phyloP scores from a whole-genome alignment of 2,888 invertebrate species.

The Amitus sp. region DNA sequence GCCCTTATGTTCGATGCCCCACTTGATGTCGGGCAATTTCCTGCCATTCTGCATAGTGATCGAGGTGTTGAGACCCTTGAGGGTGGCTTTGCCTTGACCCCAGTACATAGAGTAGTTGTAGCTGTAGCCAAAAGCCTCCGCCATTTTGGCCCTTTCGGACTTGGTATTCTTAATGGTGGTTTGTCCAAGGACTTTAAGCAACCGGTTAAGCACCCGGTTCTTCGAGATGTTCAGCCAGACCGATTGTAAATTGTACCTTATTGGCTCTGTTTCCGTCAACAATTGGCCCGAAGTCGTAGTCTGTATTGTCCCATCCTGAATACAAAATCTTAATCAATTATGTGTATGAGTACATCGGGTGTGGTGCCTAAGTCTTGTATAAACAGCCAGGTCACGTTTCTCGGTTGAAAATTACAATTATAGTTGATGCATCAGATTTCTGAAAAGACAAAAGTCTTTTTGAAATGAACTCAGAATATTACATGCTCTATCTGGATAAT shows the following conservation, averaged over 20 bases:
- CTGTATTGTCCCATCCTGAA: slow-evolving; percentile 50
- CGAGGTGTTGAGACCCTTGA: slow-evolving; percentile 76
- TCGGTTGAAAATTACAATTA: too few relatives aligned
- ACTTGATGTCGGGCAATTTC: slow-evolving; percentile 72
- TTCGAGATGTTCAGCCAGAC: slow-evolving; percentile 72
- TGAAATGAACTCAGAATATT: too few relatives aligned
- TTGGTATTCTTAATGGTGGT: slow-evolving; percentile 67
- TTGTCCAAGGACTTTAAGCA: slow-evolving; percentile 57
- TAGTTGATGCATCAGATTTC: too few relatives aligned
- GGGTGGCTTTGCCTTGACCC: slow-evolving; percentile 81
- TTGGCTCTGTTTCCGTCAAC: slow-evolving; percentile 83
- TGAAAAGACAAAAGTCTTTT: too few relatives aligned
- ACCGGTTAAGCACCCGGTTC: slow-evolving; percentile 66
- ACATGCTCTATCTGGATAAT: too few relatives aligned
- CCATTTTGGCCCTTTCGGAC: slow-evolving; percentile 72
- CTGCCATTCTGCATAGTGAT: slow-evolving; percentile 72
- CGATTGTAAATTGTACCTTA: slow-evolving; percentile 77
- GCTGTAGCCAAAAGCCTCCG: slow-evolving; percentile 78
- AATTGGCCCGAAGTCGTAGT: slow-evolving; percentile 72
- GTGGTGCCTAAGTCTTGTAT: too few relatives aligned
- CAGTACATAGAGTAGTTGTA: slow-evolving; percentile 79
- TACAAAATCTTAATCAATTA: not conserved
- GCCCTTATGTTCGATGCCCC: slow-evolving; percentile 73
- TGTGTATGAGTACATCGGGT: too few relatives aligned
- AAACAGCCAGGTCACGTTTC: too few relatives aligned